Percentiles rank a stretch among this genome's conserved stretches.
These are phyloP conservation scores for Gallinago stenura DNA, from an alignment of 2,797 vertebrate species.

Conservation along the genomic window DNA sequence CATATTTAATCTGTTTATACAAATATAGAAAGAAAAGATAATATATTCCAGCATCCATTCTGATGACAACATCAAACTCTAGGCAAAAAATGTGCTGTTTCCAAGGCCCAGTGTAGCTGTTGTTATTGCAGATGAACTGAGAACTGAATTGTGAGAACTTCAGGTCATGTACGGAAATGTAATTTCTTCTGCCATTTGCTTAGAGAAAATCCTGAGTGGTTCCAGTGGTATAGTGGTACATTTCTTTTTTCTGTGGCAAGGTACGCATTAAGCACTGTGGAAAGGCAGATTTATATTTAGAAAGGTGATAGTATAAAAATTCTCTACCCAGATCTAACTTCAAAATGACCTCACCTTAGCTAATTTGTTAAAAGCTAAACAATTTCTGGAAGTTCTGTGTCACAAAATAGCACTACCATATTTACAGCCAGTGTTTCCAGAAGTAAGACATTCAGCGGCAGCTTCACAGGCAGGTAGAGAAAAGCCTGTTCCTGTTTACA, in stretches of 20 bases:
- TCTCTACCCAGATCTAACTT: neutral
- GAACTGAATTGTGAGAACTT: neutral
- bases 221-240: neutral
- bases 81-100: neutral
- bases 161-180: neutral
- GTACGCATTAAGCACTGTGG: neutral
- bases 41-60: neutral
- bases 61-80: neutral
- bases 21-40: neutral
- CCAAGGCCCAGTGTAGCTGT: neutral
- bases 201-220: neutral
- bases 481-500: conserved; percentile 36
- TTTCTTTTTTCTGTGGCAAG: neutral
- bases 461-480: conserved; percentile 29
- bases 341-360: neutral
- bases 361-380: neutral
- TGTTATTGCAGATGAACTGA: neutral
- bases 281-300: neutral
- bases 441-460: neutral
- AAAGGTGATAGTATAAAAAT: neutral
- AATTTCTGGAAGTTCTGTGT: neutral
- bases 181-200: neutral
- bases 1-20: neutral
- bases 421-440: neutral
- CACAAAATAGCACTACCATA: neutral